Evolutionary conservation across 2,113 vertebrate genomes (phyloP).

Genomic region (Propithecus coquereli): DNA sequence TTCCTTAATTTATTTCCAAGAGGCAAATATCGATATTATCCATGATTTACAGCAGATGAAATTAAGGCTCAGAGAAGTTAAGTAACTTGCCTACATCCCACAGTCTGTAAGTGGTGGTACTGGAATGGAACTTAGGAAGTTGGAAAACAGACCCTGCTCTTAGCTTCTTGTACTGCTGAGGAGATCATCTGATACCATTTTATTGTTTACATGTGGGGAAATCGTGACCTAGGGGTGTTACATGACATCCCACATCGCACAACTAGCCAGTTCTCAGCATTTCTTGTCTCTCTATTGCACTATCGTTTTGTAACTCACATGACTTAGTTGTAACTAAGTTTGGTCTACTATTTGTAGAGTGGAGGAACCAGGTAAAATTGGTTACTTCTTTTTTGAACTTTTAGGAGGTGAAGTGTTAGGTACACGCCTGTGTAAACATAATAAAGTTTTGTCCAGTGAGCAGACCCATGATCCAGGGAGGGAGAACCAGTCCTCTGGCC

Average conservation of each 20-base stretch:
- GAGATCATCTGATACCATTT: not conserved
- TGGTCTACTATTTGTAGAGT: not conserved
- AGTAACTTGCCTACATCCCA: not conserved
- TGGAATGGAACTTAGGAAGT: not conserved
- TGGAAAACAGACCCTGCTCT: not conserved
- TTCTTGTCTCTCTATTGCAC: not conserved
- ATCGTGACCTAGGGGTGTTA: not conserved
- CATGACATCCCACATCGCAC: not conserved
- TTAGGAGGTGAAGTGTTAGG: not conserved
- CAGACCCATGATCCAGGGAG: not conserved
- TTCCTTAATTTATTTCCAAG: not conserved
- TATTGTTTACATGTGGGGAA: not conserved
- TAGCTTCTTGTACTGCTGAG: not conserved
- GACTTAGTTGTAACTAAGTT: not conserved
- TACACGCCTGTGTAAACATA: not conserved
- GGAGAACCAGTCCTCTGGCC: not conserved
- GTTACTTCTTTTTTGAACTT: not conserved
- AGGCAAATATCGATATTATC: not conserved
- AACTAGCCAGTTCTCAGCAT: not conserved
- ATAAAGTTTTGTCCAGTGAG: not conserved
- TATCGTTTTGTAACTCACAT: not conserved
- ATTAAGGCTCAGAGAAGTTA: not conserved
- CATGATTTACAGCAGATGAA: slow-evolving; percentile 5
- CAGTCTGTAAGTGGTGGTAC: not conserved
- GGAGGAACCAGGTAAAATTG: not conserved